Conservation (phyloP, 2,797 vertebrate species). For the Novumbra hubbsi region DNA sequence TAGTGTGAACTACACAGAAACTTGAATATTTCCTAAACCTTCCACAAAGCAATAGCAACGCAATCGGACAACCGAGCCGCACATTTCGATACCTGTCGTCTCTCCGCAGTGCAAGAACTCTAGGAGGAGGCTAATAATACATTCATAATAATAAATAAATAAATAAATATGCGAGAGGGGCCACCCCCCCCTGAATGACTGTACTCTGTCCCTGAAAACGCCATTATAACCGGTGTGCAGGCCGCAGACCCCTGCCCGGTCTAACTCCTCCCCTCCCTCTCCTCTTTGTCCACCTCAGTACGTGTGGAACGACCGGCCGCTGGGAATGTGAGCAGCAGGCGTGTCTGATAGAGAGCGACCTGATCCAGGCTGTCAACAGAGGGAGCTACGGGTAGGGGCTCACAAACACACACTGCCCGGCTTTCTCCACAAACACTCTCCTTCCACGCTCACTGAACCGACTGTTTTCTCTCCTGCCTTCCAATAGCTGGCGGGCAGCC, state of each 20-base stretch:
- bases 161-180: no score
- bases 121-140: no score
- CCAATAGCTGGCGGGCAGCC: conserved; percentile 84
- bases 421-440: not conserved
- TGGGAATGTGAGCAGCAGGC: conserved; percentile 90
- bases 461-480: not conserved
- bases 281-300: conserved; percentile 63
- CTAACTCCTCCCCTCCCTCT: conserved; percentile 5
- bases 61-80: no score
- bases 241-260: not conserved
- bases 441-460: not conserved
- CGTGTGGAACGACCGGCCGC: conserved; percentile 76
- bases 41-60: no score
- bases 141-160: no score
- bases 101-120: no score
- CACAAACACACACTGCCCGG: not conserved
- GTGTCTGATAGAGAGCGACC: conserved; percentile 85
- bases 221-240: not conserved
- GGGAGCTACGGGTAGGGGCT: conserved; percentile 83
- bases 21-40: no score
- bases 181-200: no score
- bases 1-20: not conserved
- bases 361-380: conserved; percentile 83
- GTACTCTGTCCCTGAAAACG: not conserved
- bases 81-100: no score